phyloP scores from a whole-genome alignment of 2,888 invertebrate species.

The Ormyrus thymus region DNA sequence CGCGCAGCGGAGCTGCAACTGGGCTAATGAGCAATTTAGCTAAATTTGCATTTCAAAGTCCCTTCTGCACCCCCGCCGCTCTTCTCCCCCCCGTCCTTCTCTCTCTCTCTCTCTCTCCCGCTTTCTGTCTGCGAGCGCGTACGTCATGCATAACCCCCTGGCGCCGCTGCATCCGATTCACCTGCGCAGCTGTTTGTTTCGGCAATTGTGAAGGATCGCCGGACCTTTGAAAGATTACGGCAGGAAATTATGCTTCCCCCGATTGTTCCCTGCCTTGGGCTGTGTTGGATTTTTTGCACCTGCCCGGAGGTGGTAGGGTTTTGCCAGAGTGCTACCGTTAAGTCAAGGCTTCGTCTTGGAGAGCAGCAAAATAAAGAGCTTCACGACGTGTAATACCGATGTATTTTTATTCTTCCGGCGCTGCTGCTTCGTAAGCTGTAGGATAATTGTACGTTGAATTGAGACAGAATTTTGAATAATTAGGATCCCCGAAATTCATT shows the following conservation, averaged over 20 bases:
- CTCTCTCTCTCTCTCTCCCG: slow-evolving; percentile 11
- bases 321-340: too few species aligned
- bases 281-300: too few species aligned
- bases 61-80: background rate
- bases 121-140: background rate
- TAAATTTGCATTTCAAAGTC: slow-evolving; percentile 65
- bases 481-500: background rate
- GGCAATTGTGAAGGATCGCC: too few species aligned
- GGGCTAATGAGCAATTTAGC: slow-evolving; percentile 64
- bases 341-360: too few species aligned
- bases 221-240: too few species aligned
- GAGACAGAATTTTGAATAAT: slow-evolving; percentile 11
- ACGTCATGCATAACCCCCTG: too few species aligned
- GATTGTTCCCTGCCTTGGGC: too few species aligned
- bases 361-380: too few species aligned
- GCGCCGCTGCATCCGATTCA: too few species aligned
- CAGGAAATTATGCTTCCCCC: too few species aligned
- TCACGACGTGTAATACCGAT: background rate
- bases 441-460: background rate
- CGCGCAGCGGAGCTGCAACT: slow-evolving; percentile 43
- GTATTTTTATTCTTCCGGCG: background rate
- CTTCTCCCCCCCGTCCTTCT: background rate
- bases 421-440: background rate
- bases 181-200: background rate
- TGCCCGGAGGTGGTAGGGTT: too few species aligned